A percentile compares a stretch with the other conserved stretches of the same genome.
Evolutionary conservation across 2,888 invertebrate genomes (phyloP).

Genomic region (Drosophila yooni): DNA sequence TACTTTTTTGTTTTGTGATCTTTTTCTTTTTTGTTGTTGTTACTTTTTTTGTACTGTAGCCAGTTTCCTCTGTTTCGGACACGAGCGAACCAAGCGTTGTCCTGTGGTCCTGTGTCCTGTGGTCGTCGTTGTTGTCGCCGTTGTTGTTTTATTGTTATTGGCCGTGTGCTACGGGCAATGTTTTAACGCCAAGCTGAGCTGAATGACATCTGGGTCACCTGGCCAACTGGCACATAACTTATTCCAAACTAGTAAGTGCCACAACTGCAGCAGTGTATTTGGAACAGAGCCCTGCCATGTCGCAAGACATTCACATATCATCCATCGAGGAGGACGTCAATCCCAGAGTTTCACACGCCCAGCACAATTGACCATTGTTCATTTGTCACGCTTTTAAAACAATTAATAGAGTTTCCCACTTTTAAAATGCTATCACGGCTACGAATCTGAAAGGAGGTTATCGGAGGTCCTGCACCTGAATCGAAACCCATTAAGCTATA

Average conservation of each 20-base stretch:
- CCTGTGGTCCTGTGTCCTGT: constrained; percentile 27
- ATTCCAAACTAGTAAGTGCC: constrained; percentile 21
- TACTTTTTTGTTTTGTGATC: constrained; percentile 19
- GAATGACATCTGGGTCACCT: constrained; percentile 80
- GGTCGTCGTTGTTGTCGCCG: constrained; percentile 44
- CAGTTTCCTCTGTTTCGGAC: constrained; percentile 49
- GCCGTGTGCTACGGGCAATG: constrained; percentile 66
- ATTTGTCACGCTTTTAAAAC: constrained; percentile 26
- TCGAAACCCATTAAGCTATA: not conserved
- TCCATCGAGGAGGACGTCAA: constrained; percentile 14
- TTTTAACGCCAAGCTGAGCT: constrained; percentile 63
- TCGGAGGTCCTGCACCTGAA: not conserved
- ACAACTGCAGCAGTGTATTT: not conserved
- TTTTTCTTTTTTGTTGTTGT: constrained; percentile 16
- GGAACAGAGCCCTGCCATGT: not conserved
- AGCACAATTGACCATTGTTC: constrained; percentile 31
- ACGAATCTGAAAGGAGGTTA: not conserved
- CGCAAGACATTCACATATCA: constrained; percentile 10
- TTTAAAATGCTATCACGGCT: not conserved
- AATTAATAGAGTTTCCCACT: constrained; percentile 15
- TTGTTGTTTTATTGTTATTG: constrained; percentile 74
- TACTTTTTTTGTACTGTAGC: constrained; percentile 18
- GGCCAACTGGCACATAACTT: constrained; percentile 60
- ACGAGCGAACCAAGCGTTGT: constrained; percentile 21
- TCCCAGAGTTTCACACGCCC: not conserved